Evolutionary conservation across 2,113 vertebrate species (phyloP), one percentile per base, ranked within the genome.

Genomic region (Etheostoma spectabile): DNA sequence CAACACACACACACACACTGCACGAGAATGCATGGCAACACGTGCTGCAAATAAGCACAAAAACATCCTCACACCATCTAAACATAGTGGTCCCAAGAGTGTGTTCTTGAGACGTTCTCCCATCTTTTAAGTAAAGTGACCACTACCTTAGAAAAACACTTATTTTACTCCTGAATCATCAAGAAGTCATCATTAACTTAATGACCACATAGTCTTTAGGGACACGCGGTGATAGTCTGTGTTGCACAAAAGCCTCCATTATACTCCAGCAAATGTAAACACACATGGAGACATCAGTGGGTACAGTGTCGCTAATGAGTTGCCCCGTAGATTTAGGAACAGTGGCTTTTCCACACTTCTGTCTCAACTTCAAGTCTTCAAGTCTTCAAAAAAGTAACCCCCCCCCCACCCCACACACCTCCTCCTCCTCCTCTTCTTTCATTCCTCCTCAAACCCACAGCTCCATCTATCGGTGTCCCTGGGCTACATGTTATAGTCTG

Each of bases 391-490:
- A 91, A 85, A 89, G 84, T 89, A 83, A n/a, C 59, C 83, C 80
- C 74, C 35, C 19, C 61, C 27, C 27, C 27, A 1, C 27, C 27
- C 27, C 27, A 66, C 33, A 78, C 79, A 30, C 59, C 48, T 24
- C 57, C 52, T 69, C 71, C 52, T 69, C 71, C 65, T 51, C 51
- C 35, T 46, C 62, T 4, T 22, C 30, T 75, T 75, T 56, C 27
- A 74, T 82, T 89, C 68, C 91, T 90, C 85, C 86, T 86, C 82
- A 66, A 93, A 93, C 73, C 93, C 93, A 93, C 93, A 93, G 93
- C 91, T 87, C 93, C 93, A 89, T 89, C 92, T 93, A 92, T 91
- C 57, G 93, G 92, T n/a, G 52, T 87, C 55, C 49, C 35, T 11
- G 74, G 10, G 88, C 63, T 33, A 80, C 55, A 75, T 4, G 49